Base-by-base conservation (phyloP, 2,888 invertebrate genomes). In the Lasioglossum morio region DNA sequence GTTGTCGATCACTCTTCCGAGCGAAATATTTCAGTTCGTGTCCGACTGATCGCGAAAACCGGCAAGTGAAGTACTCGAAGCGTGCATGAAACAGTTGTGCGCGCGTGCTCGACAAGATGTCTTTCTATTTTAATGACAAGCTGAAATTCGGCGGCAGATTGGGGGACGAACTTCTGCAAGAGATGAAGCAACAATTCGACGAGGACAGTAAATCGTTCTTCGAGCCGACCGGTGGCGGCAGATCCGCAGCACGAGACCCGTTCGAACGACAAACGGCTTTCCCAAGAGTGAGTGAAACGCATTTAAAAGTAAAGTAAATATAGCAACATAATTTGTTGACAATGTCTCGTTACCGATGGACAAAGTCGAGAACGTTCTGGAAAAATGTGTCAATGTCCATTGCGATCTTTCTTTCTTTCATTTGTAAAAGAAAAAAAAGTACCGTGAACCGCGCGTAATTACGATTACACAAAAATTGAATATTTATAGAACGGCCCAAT, bases 51-150 rank as follows among this genome's bases (percentile, higher is more conserved):
- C 30, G 63, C 30, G 19, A 63, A 40, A 40, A 34, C 34, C 37
- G 53, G 27, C 57, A 57, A 79, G 84, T 79, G 79, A 14, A 73
- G 57, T 66, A 16, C 23, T 40, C 27, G 27, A 23, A 60, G 23
- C 30, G 82, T 78, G 77, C n/a, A 79, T 82, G 88, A 82, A 70
- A 75, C 57, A 23, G 27, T 72, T 30, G 73, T 48, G 81, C 72
- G 69, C 69, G 27, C 46, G 57, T 63, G 57, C 27, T 43, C 40
- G 40, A 75, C 53, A 77, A 72, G 73, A 95, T 95, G 95, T 95
- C 95, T 81, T 94, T 92, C 88, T 94, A 94, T 81, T 95, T 94
- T 79, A 94, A 94, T 74, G 94, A 95, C 60, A 93, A 92, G 86
- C 94, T 94, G 84, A 92, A 90, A 88, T 93, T 95, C 87, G 89